Base-by-base conservation (phyloP, 92 coral and sea anemone genomes). In the Montipora capitata region DNA sequence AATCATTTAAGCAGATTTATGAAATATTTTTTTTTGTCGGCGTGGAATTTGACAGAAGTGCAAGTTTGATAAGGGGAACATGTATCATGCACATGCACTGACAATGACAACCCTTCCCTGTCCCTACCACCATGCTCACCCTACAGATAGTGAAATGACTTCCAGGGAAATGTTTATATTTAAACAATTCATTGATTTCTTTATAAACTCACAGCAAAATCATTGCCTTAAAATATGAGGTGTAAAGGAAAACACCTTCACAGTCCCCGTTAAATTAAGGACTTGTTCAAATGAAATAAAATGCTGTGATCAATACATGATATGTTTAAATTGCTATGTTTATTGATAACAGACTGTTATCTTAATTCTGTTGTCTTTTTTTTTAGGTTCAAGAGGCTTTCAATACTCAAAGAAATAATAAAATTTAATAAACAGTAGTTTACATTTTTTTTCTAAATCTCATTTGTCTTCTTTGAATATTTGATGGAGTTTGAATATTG, bases 21-120 rank as follows among this genome's bases (percentile, higher is more conserved):
- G 57, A 51, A 51, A 51, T 51, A 1, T 51, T 4, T 20, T 20
- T 67, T 67, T 67, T 67, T 67, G 35, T 67, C 71, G 72, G 72
- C 72, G 13, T 67, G 72, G 35, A 67, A 8, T 67, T 20, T 67
- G 72, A 67, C 72, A 17, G 72, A 67, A 35, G 72, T 20, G 72
- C 8, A 67, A 40, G 40, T 67, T 35, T 35, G 44, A 35, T 67
- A 67, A 67, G 72, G 44, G 44, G 40, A 4, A 17, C 14, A 20
- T 20, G 2, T 51, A 51, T 51, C 57, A 51, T 11, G 57, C 57
- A 51, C 57, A 51, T 51, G 57, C 57, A 51, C 57, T 51, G 57
- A 51, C 27, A 20, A 20, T 20, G 27, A 20, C 27, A 20, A 20
- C 27, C 27, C 27, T 20, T 20, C 27, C 27, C 27, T 20, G 27